Conservation (phyloP, 1,140 invertebrate species). For the Monochamus saltuarius region DNA sequence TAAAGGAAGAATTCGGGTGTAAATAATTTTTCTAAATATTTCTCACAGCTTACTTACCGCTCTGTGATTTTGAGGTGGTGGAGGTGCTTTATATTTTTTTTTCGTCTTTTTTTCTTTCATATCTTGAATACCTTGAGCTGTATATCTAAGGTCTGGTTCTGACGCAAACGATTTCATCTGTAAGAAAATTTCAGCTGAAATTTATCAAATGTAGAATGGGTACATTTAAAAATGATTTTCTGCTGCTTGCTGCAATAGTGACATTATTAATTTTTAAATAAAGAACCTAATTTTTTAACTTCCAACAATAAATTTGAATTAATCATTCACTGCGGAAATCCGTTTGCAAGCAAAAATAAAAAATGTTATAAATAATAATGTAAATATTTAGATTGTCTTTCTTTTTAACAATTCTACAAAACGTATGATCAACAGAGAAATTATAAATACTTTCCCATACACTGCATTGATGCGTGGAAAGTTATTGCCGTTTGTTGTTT, state of each 20-base stretch:
- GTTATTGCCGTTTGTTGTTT: no score
- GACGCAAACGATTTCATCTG: conserved; percentile 65
- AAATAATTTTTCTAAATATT: neutral
- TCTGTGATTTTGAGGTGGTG: conserved; percentile 53
- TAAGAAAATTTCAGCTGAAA: conserved; percentile 4
- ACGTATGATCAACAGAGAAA: no score
- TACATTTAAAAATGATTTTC: conserved; percentile 12
- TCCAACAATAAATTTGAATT: neutral
- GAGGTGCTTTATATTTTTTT: conserved; percentile 67
- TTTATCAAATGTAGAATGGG: neutral
- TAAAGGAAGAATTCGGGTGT: neutral
- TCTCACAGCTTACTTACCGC: conserved; percentile 24
- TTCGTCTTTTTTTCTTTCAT: conserved; percentile 54
- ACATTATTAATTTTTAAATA: no score
- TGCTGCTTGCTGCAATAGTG: neutral
- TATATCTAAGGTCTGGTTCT: conserved; percentile 65
- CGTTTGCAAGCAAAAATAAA: neutral
- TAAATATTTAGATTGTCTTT: no score
- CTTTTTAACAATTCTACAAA: no score
- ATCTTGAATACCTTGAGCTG: conserved; percentile 32
- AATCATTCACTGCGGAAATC: neutral
- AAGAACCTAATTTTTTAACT: no score
- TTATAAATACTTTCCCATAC: no score
- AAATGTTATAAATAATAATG: no score
- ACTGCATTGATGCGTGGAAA: no score